phyloP scores from a whole-genome alignment of 2,888 invertebrate species.

The Miltochrista miniata region DNA sequence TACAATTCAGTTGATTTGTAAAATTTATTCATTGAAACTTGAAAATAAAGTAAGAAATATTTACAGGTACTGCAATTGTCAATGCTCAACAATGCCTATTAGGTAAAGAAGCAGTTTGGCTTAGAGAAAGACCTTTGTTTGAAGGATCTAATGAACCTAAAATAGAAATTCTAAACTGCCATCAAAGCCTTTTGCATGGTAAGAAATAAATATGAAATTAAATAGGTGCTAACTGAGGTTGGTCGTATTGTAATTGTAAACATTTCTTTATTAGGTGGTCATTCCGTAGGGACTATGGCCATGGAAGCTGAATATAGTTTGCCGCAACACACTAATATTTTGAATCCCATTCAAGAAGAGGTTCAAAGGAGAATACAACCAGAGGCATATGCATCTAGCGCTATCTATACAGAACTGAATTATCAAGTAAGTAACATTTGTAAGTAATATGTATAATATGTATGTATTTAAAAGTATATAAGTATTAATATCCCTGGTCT shows the following conservation, averaged over 20 bases:
- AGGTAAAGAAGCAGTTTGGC: constrained; percentile 78
- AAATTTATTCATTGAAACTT: neutral
- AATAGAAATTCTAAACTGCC: constrained; percentile 76
- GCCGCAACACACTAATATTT: constrained; percentile 67
- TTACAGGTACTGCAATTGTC: constrained; percentile 62
- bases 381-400: constrained; percentile 90
- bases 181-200: constrained; percentile 73
- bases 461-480: too few relatives aligned
- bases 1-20: too few relatives aligned
- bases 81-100: constrained; percentile 77
- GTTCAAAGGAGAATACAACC: constrained; percentile 74
- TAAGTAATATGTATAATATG: too few relatives aligned
- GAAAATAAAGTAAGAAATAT: neutral
- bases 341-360: constrained; percentile 67
- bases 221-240: neutral
- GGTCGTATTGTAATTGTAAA: neutral
- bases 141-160: constrained; percentile 75
- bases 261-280: constrained; percentile 58
- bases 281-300: constrained; percentile 70
- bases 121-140: constrained; percentile 71
- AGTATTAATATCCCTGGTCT: too few relatives aligned
- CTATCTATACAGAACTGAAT: constrained; percentile 80
- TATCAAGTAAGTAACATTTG: constrained; percentile 63
- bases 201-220: constrained; percentile 22
- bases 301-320: constrained; percentile 79